A percentile compares a stretch with the other conserved stretches of the same genome.
Evolutionary conservation across 2,888 invertebrate genomes (phyloP).

Genomic region (Volucella inanis): DNA sequence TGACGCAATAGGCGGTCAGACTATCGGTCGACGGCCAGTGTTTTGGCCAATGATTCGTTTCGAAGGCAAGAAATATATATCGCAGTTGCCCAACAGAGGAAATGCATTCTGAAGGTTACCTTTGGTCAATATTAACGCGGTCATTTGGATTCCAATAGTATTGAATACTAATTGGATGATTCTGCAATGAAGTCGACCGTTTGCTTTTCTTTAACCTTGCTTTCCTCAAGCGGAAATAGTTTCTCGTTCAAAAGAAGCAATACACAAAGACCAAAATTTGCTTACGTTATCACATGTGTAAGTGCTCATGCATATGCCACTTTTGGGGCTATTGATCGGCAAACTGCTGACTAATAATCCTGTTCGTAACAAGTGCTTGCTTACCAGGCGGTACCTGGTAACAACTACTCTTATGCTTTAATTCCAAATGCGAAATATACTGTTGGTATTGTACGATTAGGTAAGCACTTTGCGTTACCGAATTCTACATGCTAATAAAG

Average conservation of each 20-base stretch:
- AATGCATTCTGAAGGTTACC: conserved; percentile 20
- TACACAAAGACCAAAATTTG: not conserved
- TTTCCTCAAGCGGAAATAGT: conserved; percentile 26
- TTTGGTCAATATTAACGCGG: conserved; percentile 35
- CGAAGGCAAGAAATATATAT: too few relatives aligned
- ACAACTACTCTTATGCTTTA: too few relatives aligned
- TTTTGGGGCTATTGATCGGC: too few relatives aligned
- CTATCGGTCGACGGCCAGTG: not conserved
- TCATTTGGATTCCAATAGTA: conserved; percentile 57
- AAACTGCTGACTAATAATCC: too few relatives aligned
- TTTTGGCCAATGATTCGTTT: too few relatives aligned
- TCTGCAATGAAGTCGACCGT: conserved; percentile 51
- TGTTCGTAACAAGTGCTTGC: too few relatives aligned
- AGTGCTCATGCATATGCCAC: too few relatives aligned
- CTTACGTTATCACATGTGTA: not conserved
- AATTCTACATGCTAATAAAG: too few relatives aligned
- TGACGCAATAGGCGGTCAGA: conserved; percentile 25
- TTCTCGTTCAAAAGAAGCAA: not conserved
- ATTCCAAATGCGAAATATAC: too few relatives aligned
- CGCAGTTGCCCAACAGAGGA: not conserved
- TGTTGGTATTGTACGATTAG: too few relatives aligned
- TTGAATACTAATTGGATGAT: conserved; percentile 54
- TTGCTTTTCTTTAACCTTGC: conserved; percentile 17
- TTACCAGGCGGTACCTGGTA: too few relatives aligned
- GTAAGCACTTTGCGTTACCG: too few relatives aligned